Percentiles rank a stretch among this genome's conserved stretches.
phyloP scores from a whole-genome alignment of 2,888 invertebrate genomes.

The Xestia c-nigrum region DNA sequence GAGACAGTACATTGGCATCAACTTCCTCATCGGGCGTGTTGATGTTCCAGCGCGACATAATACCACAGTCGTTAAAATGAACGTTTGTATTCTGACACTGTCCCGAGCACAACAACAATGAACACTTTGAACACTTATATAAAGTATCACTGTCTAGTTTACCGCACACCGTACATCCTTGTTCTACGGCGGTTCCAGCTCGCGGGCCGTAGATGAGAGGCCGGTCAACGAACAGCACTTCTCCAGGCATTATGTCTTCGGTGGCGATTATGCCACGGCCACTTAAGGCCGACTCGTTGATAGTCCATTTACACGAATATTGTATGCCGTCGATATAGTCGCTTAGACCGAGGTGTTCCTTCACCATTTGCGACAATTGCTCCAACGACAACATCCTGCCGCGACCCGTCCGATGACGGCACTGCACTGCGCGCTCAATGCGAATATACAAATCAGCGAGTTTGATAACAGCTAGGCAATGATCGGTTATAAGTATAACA shows the following conservation, averaged over 20 bases:
- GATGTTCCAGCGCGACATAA: constrained; percentile 91
- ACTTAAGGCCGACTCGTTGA: constrained; percentile 91
- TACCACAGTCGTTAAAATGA: constrained; percentile 92
- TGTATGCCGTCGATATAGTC: constrained; percentile 73
- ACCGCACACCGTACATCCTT: constrained; percentile 92
- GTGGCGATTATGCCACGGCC: constrained; percentile 94
- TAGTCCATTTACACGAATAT: constrained; percentile 89
- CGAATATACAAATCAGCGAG: constrained; percentile 84
- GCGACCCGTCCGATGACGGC: constrained; percentile 81
- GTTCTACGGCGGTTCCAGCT: constrained; percentile 87
- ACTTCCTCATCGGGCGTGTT: constrained; percentile 85
- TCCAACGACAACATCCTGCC: constrained; percentile 89
- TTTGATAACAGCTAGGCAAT: constrained; percentile 85
- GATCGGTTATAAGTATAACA: constrained; percentile 79
- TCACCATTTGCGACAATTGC: constrained; percentile 87
- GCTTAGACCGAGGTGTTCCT: constrained; percentile 84
- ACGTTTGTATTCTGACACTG: constrained; percentile 90
- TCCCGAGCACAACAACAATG: constrained; percentile 92
- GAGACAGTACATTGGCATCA: constrained; percentile 80
- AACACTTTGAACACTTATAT: constrained; percentile 92
- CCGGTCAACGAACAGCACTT: constrained; percentile 93
- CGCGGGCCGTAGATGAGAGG: constrained; percentile 94
- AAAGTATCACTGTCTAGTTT: constrained; percentile 83
- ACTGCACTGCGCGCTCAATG: constrained; percentile 85
- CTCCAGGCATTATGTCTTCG: constrained; percentile 92